Evolutionary conservation across 2,113 vertebrate species (phyloP).

Genomic region (Micromys minutus): DNA sequence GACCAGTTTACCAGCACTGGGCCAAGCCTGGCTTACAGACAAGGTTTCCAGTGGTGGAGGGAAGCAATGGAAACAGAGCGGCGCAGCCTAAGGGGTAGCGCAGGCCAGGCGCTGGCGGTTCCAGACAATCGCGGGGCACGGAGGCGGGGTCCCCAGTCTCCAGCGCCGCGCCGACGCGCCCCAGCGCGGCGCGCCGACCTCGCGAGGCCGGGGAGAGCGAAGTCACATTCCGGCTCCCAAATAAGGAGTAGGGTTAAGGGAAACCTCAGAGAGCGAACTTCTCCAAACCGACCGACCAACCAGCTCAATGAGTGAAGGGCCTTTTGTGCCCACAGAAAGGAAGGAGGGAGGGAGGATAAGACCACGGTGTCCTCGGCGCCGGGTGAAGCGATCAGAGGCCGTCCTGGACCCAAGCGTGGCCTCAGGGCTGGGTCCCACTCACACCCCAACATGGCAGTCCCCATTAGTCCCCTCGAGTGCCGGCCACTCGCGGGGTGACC

Average conservation of each 20-base stretch:
- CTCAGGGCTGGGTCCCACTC: conserved; percentile 37
- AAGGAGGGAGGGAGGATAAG: not conserved
- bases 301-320: conserved; percentile 76
- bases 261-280: conserved; percentile 73
- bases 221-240: conserved; percentile 83
- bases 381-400: conserved; percentile 39
- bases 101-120: not conserved
- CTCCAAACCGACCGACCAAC: conserved; percentile 75
- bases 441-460: conserved; percentile 63
- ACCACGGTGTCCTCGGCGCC: not conserved
- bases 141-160: conserved; percentile 65
- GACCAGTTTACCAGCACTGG: not conserved
- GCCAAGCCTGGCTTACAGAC: not conserved
- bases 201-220: conserved; percentile 73
- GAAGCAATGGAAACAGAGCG: conserved; percentile 54
- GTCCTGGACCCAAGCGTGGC: not conserved
- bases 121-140: conserved; percentile 65
- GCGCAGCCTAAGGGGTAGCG: not conserved
- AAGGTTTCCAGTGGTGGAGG: not conserved
- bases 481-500: conserved; percentile 59
- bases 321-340: conserved; percentile 73
- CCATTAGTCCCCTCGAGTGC: not conserved
- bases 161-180: conserved; percentile 51
- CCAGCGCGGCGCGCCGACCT: conserved; percentile 37
- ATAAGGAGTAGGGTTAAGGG: conserved; percentile 76